phyloP scores from a whole-genome alignment of 2,888 invertebrate genomes.

The Aporophyla lueneburgensis region DNA sequence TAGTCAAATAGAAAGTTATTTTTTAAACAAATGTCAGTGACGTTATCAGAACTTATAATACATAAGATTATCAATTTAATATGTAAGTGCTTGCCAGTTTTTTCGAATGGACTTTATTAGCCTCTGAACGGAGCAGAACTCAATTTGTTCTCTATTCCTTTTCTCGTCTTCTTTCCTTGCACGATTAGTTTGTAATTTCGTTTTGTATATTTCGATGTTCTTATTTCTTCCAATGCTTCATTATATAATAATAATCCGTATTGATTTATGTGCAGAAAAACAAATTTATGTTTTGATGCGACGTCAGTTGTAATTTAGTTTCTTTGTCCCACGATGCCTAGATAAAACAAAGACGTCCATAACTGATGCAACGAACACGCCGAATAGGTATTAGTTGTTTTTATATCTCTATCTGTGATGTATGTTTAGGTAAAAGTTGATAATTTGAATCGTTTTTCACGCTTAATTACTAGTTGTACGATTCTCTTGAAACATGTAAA shows the following conservation, averaged over 20 bases:
- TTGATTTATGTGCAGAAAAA: constrained; percentile 81
- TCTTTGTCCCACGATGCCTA: constrained; percentile 58
- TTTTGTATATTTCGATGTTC: constrained; percentile 74
- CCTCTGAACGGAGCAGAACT: constrained; percentile 72
- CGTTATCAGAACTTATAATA: constrained; percentile 87
- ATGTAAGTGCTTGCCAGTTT: constrained; percentile 88
- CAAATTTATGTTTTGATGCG: constrained; percentile 84
- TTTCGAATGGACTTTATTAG: constrained; percentile 80
- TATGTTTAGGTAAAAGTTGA: constrained; percentile 90
- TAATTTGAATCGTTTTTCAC: constrained; percentile 84
- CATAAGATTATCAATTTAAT: constrained; percentile 86
- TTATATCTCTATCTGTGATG: constrained; percentile 89
- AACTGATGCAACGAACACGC: constrained; percentile 57
- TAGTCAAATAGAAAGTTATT: constrained; percentile 82
- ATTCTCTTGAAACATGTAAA: constrained; percentile 80
- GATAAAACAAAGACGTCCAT: constrained; percentile 35
- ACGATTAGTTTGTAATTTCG: constrained; percentile 80
- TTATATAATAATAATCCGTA: constrained; percentile 71
- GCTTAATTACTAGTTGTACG: constrained; percentile 81
- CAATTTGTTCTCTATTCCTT: constrained; percentile 69
- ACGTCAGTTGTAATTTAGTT: constrained; percentile 74
- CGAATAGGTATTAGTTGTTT: constrained; percentile 76
- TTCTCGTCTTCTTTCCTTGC: constrained; percentile 74
- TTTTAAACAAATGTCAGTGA: constrained; percentile 88
- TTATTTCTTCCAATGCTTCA: constrained; percentile 76